phyloP scores from a whole-genome alignment of 35 echinoderm and acorn worm genomes.

The Apostichopus californicus region DNA sequence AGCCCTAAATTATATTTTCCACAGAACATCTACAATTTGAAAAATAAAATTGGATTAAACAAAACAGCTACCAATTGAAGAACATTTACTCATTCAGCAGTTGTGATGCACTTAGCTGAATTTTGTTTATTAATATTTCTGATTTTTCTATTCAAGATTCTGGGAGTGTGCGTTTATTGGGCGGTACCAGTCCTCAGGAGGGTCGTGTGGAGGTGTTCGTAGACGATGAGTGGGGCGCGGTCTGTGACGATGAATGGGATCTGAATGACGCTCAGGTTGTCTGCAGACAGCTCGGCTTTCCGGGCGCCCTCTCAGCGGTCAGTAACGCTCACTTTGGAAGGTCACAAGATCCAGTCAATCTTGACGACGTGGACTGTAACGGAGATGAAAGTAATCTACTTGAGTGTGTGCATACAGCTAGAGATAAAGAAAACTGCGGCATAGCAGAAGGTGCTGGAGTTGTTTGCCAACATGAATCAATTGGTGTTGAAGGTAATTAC shows the following conservation, averaged over 20 bases:
- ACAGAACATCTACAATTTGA: not conserved
- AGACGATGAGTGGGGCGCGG: slow-evolving; percentile 61
- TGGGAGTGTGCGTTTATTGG: slow-evolving; percentile 27
- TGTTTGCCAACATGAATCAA: not conserved
- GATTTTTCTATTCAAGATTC: not conserved
- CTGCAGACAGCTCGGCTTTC: slow-evolving; percentile 68
- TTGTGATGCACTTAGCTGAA: not conserved
- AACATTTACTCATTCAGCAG: not conserved
- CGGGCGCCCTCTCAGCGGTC: slow-evolving; percentile 32
- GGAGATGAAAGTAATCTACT: slow-evolving; percentile 58
- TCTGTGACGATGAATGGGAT: slow-evolving; percentile 73
- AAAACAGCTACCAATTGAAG: not conserved
- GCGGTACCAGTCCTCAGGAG: slow-evolving; percentile 1
- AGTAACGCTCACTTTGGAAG: slow-evolving; percentile 43
- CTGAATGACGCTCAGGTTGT: slow-evolving; percentile 68
- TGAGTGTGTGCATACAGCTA: slow-evolving; percentile 13
- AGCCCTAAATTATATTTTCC: too few relatives aligned
- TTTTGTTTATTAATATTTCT: not conserved
- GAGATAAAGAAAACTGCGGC: slow-evolving; percentile 6
- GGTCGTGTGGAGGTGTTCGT: slow-evolving; percentile 71
- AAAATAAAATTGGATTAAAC: not conserved
- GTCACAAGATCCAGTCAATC: slow-evolving; percentile 46
- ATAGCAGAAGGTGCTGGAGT: slow-evolving; percentile 8
- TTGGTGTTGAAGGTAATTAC: not conserved
- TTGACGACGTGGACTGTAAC: slow-evolving; percentile 69